Evolutionary conservation across 2,113 vertebrate species (phyloP), one percentile per base, ranked within the genome.

Genomic region (Rhynchopsitta pachyrhyncha): DNA sequence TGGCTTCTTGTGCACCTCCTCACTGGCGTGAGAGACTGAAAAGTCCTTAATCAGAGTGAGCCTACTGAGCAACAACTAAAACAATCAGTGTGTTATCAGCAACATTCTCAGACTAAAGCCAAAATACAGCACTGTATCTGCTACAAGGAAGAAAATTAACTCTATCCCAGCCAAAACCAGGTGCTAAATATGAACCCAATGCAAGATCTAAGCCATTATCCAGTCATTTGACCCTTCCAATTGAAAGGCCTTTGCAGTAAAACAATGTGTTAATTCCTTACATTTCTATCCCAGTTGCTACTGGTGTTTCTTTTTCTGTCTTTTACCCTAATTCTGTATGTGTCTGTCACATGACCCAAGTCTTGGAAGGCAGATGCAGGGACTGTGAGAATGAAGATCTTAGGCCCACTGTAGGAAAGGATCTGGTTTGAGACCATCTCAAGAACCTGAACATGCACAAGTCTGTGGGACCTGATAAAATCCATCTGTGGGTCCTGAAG

Each of bases 321-420:
- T 89, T 60, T 44, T 71, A 5, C 57, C 6, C 44, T 35, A 19
- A 9, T 37, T 79, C 35, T 44, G 19, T 42, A 4, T 20, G 15
- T 0, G 0, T 66, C 23, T 37, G 31, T 20, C 31, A 33, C 18
- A 31, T 5, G 2, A 33, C 53, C 31, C 11, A 33, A 20, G 31
- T 33, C 53, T 20, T 55, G 31, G 53, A 55, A 55, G 31, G 29
- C 53, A 55, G 31, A 55, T 12, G 17, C 7, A 55, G 29, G 53
- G 53, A 19, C 53, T 55, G 52, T 53, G 53, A 31, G 17, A 55
- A 31, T 3, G 29, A 31, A 55, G 53, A 55, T 29, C 29, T 31
- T 55, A 19, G 29, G 17, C 17, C 29, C 53, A 31, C 29, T 55
- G 29, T 12, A 12, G 53, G 29, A 55, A 12, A 55, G 29, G 29